Conservation (phyloP, 2,888 invertebrate species). For the Sphaerophoria taeniata region DNA sequence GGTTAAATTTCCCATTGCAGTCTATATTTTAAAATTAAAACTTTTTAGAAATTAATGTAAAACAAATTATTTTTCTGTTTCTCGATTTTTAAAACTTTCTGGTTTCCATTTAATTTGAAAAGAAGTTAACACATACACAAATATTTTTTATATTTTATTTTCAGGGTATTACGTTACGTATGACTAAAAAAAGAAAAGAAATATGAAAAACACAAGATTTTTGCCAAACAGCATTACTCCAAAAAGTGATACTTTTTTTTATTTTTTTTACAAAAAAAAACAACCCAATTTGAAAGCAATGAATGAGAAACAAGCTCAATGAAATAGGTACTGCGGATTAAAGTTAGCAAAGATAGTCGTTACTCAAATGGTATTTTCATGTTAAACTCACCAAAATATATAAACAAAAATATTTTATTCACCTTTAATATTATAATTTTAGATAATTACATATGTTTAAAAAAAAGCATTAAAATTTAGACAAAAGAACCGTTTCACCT, state of each 20-base stretch:
- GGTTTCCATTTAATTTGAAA: too few relatives aligned
- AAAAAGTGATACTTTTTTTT: conserved; percentile 45
- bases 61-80: too few relatives aligned
- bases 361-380: conserved; percentile 64
- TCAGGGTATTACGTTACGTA: conserved; percentile 31
- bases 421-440: conserved; percentile 34
- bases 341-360: conserved; percentile 36
- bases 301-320: background rate
- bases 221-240: conserved; percentile 65
- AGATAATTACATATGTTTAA: conserved; percentile 12
- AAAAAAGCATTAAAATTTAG: conserved; percentile 34
- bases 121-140: too few relatives aligned
- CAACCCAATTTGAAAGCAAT: conserved; percentile 22
- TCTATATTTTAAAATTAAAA: too few relatives aligned
- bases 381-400: conserved; percentile 43
- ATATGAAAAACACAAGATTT: background rate
- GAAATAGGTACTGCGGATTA: conserved; percentile 6
- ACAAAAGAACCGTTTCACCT: conserved; percentile 28
- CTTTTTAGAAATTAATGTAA: too few relatives aligned
- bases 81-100: too few relatives aligned
- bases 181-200: conserved; percentile 8
- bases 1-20: too few relatives aligned
- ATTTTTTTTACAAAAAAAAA: conserved; percentile 17
- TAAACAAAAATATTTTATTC: conserved; percentile 46
- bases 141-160: conserved; percentile 20